phyloP scores from a whole-genome alignment of 2,113 vertebrate genomes.

The Nymphicus hollandicus region DNA sequence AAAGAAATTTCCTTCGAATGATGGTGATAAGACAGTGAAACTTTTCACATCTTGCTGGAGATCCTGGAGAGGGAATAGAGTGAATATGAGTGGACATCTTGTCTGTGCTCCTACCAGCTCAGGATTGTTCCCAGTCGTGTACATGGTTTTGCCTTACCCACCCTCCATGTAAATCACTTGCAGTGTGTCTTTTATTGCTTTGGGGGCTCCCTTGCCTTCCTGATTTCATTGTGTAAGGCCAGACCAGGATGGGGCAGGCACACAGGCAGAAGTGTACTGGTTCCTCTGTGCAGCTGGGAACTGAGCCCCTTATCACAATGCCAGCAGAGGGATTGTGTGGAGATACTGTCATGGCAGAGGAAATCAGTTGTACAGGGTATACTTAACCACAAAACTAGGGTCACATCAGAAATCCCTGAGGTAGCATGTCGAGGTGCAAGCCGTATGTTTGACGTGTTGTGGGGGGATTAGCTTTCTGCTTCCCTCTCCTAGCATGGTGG shows the following conservation, averaged over 20 bases:
- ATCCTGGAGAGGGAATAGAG: neutral
- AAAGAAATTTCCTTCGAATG: neutral
- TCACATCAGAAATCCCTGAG: neutral
- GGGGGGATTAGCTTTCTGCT: neutral
- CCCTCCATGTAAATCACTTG: neutral
- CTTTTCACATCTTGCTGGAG: neutral
- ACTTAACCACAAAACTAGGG: neutral
- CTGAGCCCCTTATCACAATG: rapidly evolving
- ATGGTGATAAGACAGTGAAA: neutral
- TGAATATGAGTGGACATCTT: neutral
- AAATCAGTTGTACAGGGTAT: neutral
- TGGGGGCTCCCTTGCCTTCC: neutral
- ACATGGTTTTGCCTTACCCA: neutral
- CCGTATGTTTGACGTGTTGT: neutral
- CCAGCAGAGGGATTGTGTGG: rapidly evolving
- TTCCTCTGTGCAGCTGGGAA: rapidly evolving
- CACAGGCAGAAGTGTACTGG: neutral
- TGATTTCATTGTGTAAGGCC: rapidly evolving
- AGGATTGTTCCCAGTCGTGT: rapidly evolving
- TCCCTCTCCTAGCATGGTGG: neutral
- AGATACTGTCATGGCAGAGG: neutral
- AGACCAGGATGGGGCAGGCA: neutral
- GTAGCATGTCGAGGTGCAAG: rapidly evolving
- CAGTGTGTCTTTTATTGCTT: neutral
- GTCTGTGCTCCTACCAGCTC: neutral